These are phyloP conservation scores for Scaptomyza hsui DNA, from an alignment of 1,140 invertebrate species.

Conservation along the genomic window DNA sequence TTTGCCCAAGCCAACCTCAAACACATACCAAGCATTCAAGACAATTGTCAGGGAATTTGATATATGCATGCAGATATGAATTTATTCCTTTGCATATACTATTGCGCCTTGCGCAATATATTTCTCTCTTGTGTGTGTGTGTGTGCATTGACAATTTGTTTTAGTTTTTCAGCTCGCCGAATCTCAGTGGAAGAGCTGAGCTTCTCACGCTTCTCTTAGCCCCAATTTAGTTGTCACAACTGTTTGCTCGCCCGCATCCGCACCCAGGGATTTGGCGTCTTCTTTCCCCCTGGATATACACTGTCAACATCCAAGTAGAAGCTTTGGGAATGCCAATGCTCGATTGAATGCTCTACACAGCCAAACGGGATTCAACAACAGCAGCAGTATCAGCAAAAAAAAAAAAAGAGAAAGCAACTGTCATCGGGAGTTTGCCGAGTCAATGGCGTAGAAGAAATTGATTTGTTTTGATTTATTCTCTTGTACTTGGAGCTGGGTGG, in stretches of 20 bases:
- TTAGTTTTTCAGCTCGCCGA: constrained; percentile 19
- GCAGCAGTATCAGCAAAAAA: neutral
- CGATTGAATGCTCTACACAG: constrained; percentile 18
- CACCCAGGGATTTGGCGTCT: neutral
- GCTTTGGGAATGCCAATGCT: constrained; percentile 20
- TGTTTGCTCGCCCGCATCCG: constrained; percentile 19
- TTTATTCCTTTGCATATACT: neutral
- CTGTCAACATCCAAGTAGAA: constrained; percentile 26
- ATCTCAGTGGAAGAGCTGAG: constrained; percentile 9
- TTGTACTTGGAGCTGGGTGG: constrained; percentile 16
- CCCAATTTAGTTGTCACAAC: constrained; percentile 57
- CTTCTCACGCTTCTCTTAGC: constrained; percentile 26
- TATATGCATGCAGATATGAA: neutral
- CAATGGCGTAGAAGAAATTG: constrained; percentile 64
- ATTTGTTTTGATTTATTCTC: constrained; percentile 67
- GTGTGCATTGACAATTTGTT: constrained; percentile 24
- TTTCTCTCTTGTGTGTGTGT: neutral
- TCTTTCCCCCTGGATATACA: neutral
- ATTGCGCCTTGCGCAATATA: constrained; percentile 2
- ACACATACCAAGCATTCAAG: neutral
- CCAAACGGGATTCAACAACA: constrained; percentile 4
- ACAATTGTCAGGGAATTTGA: constrained; percentile 7
- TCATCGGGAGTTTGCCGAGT: constrained; percentile 50
- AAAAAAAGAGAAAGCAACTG: constrained; percentile 41
- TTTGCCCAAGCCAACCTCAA: neutral